A percentile compares a stretch with the other conserved stretches of the same genome.
These are phyloP conservation scores for Cataglyphis altisquamis DNA, from an alignment of 2,888 invertebrate genomes.

Conservation along the genomic window DNA sequence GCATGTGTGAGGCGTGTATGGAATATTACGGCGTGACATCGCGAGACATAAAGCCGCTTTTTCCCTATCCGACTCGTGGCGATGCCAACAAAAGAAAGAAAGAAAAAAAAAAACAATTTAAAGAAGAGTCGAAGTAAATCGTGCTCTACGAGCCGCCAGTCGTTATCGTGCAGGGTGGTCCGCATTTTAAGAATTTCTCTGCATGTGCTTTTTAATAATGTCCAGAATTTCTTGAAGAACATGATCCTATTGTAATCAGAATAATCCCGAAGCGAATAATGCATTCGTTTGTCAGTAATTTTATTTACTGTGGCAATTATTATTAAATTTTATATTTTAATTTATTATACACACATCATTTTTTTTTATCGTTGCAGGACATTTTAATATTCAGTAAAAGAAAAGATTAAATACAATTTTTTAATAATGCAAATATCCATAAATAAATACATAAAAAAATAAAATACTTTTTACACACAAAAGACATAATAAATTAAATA, in stretches of 20 bases:
- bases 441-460: constrained; percentile 1
- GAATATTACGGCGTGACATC: constrained; percentile 53
- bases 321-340: constrained; percentile 1
- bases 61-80: not conserved
- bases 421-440: not conserved
- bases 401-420: not conserved
- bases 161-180: constrained; percentile 42
- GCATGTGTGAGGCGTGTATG: constrained; percentile 27
- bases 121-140: constrained; percentile 41
- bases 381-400: not conserved
- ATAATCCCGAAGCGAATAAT: constrained; percentile 7
- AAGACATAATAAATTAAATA: not conserved
- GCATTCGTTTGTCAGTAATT: not conserved
- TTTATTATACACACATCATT: not conserved
- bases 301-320: not conserved
- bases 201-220: constrained; percentile 10
- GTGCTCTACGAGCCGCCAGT: constrained; percentile 35
- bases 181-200: constrained; percentile 18
- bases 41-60: constrained; percentile 19
- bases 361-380: not conserved
- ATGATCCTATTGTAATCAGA: constrained; percentile 1
- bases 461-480: not conserved
- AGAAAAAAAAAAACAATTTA: not conserved
- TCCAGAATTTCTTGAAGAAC: constrained; percentile 16
- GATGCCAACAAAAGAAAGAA: not conserved